Base-by-base conservation (phyloP, 2,888 invertebrate species). In the Fragum fragum region DNA sequence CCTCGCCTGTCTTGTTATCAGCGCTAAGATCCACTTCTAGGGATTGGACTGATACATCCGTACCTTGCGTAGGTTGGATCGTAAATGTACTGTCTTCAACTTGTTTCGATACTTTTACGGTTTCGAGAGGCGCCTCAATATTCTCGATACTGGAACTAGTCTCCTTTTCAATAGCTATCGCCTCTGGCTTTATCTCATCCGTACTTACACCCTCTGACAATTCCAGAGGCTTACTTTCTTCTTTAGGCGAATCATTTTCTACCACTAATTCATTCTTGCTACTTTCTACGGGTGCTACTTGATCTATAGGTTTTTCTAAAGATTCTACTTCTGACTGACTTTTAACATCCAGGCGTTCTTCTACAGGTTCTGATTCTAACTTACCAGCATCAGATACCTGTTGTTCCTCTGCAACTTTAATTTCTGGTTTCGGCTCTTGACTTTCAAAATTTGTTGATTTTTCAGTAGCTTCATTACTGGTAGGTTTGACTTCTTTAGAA, bases 181-280 rank as follows among this genome's bases (percentile, higher is more conserved):
- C 1, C 11, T 61, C 52, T 1, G 21, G 32, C 32, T 21, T 61
- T 32, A 26, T 26, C 7, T 59, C 39, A 29, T 47, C 42, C 29
- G 59, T 57, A 70, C 53, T 53, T 52, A 70, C 70, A 28, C n/a
- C 55, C 21, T 71, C 71, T 32, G 39, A 69, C 11, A 29, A 39
- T 66, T 76, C 76, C 2, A 47, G 39, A 47, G 66, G 18, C 26
- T 52, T 59, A 42, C 18, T 59, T 57, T 69, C 57, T 68, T 26
- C 57, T 39, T 7, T n/a, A 21, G 36, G 57, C 21, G 42, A 23
- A 18, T 16, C 21, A 1, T 69, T 0, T 14, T 55, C 71, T 55
- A 32, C 26, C 1, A 23, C 32, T 66, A 66, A 21, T 26, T 66
- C 66, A 23, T n/a, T 66, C 23, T 66, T 32, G 26, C 66, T 66